phyloP scores from a whole-genome alignment of 2,113 vertebrate genomes.

The Rhabdomys dilectus region DNA sequence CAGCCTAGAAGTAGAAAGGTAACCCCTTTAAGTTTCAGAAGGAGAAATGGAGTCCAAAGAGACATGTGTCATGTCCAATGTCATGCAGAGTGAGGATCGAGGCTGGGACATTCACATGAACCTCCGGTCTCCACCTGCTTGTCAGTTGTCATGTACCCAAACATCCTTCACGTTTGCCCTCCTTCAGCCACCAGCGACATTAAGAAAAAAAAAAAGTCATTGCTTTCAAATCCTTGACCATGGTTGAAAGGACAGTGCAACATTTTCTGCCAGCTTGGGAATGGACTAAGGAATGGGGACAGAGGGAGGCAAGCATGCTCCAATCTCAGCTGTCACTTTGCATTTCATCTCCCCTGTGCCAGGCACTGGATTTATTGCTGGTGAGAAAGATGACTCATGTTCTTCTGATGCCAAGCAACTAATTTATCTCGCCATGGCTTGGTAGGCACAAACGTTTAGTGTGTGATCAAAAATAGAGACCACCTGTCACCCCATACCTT shows the following conservation, averaged over 20 bases:
- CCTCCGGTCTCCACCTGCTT: background rate
- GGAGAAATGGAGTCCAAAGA: background rate
- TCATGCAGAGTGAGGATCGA: background rate
- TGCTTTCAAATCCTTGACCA: background rate
- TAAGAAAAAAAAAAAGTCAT: background rate
- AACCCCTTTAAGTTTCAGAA: background rate
- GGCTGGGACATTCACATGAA: background rate
- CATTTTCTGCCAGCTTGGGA: background rate
- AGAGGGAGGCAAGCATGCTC: slow-evolving; percentile 39
- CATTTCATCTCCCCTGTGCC: slow-evolving; percentile 40
- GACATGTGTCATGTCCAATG: background rate
- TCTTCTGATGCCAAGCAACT: slow-evolving; percentile 46
- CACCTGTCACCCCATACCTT: background rate
- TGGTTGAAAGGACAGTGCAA: background rate
- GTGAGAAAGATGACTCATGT: slow-evolving; percentile 73
- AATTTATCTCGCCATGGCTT: slow-evolving; percentile 62
- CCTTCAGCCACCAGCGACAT: background rate
- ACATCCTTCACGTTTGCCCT: background rate
- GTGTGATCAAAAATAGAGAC: slow-evolving; percentile 66
- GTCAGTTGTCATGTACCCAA: background rate
- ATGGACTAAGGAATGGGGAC: background rate
- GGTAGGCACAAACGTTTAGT: slow-evolving; percentile 52
- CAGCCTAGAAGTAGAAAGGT: background rate
- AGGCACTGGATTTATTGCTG: slow-evolving; percentile 67
- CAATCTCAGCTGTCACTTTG: slow-evolving; percentile 69